Base-by-base conservation (phyloP, 2,888 invertebrate species). In the Meandrusa payeni region DNA sequence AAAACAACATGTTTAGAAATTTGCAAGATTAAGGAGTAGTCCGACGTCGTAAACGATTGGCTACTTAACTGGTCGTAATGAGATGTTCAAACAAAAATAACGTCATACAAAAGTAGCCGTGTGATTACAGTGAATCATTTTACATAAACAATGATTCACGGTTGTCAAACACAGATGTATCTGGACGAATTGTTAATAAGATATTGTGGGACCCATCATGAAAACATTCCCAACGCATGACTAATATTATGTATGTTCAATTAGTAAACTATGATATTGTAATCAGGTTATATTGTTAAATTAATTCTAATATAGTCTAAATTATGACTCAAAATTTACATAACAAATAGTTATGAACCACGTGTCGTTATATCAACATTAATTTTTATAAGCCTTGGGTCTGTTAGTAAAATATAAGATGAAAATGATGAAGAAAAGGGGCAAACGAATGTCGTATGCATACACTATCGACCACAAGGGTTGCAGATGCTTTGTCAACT, bases 161-260 rank as follows among this genome's bases (percentile, higher is more conserved):
- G 26, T 41, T 29, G 33, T 42, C 47, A 51, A 60, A 58, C 56
- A 59, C 53, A 50, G 55, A 60, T 61, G 59, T 59, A 52, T 54
- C 46, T 50, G 42, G 42, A 43, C 47, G 34, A 36, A 42, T 43
- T 47, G 48, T 52, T 42, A 42, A 39, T 48, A 43, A 24, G 37
- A 49, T 49, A 47, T 51, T 51, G 51, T 51, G 9, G 9, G 7
- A 7, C 1, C 15, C 46, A 50, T 41, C 45, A 50, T 46, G 36
- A 37, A 50, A 49, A 57, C 55, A 57, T 59, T 59, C 59, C 41
- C 52, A 55, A 52, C 33, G 44, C 40, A 46, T 61, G 56, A 57
- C 41, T 53, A 56, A 56, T 50, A 33, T 48, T 28, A 17, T 23
- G 9, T 32, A 6, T 27, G 10, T 24, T 12, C 7, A 22, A 34